Percentiles rank a stretch among this genome's conserved stretches.
Evolutionary conservation across 1,140 invertebrate species (phyloP).

Genomic region (Zaprionus kolodkinae): DNA sequence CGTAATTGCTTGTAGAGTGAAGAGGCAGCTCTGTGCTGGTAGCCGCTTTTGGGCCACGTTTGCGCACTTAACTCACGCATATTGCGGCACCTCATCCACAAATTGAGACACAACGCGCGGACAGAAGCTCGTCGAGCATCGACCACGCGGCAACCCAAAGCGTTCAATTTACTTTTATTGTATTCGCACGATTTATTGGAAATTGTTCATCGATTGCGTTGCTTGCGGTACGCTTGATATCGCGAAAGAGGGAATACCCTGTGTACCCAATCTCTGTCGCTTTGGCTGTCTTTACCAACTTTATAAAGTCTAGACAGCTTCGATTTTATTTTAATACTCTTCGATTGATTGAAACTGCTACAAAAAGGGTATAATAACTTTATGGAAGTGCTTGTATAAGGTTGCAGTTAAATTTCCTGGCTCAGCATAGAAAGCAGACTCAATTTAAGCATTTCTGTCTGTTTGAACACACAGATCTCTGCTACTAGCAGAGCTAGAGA

Average conservation of each 20-base stretch:
- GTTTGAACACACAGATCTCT: no score
- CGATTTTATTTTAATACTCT: not conserved
- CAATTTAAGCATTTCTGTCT: no score
- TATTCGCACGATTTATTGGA: conserved; percentile 74
- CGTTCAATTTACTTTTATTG: conserved; percentile 79
- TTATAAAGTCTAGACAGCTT: conserved; percentile 10
- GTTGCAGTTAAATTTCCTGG: no score
- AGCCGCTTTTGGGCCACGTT: conserved; percentile 58
- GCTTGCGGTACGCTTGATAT: conserved; percentile 13
- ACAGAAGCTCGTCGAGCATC: conserved; percentile 9
- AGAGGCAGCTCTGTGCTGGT: conserved; percentile 32
- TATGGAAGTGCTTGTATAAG: no score
- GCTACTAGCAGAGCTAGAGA: no score
- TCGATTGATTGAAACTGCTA: not conserved
- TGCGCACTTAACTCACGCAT: conserved; percentile 62
- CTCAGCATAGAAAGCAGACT: no score
- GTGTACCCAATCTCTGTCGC: not conserved
- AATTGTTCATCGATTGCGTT: conserved; percentile 61
- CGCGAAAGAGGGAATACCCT: conserved; percentile 15
- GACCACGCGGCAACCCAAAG: conserved; percentile 31
- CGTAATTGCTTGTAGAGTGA: conserved; percentile 49
- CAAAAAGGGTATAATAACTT: no score
- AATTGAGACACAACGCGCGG: conserved; percentile 71
- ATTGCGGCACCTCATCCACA: conserved; percentile 70
- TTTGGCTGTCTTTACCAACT: not conserved